These are phyloP conservation scores for Laterallus jamaicensis DNA, from an alignment of 2,113 vertebrate species.

Conservation along the genomic window DNA sequence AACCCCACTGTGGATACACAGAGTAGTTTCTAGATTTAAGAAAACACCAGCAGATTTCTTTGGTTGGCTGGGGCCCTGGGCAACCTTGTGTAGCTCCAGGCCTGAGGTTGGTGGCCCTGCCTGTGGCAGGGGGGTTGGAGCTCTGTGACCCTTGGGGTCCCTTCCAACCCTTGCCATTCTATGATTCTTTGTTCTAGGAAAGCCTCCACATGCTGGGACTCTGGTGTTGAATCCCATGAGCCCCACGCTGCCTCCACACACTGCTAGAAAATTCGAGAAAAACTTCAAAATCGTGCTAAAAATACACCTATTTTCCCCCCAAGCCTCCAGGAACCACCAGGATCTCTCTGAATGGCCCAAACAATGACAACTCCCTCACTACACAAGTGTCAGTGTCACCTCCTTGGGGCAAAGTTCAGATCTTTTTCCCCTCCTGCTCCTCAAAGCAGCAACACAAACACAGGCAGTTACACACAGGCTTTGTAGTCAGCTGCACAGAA, in stretches of 20 bases:
- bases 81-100: too few relatives aligned
- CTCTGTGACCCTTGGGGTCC: too few relatives aligned
- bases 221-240: not conserved
- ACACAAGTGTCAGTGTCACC: not conserved
- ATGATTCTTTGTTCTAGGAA: not conserved
- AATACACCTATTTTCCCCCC: fast-evolving
- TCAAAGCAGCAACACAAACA: not conserved
- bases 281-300: not conserved
- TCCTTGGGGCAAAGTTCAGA: not conserved
- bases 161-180: too few relatives aligned
- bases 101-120: too few relatives aligned
- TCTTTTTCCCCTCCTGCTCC: not conserved
- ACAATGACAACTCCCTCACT: not conserved
- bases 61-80: too few relatives aligned
- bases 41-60: not conserved
- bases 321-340: not conserved
- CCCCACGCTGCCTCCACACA: not conserved
- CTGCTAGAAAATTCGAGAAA: not conserved
- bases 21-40: not conserved
- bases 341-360: not conserved
- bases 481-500: not conserved
- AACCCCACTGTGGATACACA: not conserved
- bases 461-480: fast-evolving
- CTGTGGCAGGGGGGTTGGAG: too few relatives aligned
- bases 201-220: not conserved